Evolutionary conservation across 2,797 vertebrate species (phyloP).

Genomic region (Novumbra hubbsi): DNA sequence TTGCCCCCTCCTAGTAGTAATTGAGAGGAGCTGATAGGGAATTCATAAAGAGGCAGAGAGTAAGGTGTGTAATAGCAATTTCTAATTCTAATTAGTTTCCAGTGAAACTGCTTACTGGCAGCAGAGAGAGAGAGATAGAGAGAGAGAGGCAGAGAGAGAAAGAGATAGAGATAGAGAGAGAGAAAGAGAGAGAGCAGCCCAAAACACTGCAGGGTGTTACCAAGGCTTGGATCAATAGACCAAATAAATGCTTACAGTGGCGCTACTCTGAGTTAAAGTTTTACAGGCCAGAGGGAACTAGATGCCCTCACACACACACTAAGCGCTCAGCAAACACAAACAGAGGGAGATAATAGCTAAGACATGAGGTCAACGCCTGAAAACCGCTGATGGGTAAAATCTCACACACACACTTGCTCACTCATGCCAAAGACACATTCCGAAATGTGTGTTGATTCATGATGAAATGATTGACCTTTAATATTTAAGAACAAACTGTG

Average conservation of each 20-base stretch:
- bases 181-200: constrained; percentile 24
- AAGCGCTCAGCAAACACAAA: neutral
- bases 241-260: constrained; percentile 57
- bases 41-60: neutral
- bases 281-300: constrained; percentile 14
- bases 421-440: neutral
- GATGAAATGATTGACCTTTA: too few relatives aligned
- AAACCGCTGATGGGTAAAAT: constrained; percentile 18
- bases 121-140: neutral
- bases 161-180: too few relatives aligned
- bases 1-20: constrained; percentile 1
- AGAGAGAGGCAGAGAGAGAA: too few relatives aligned
- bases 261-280: constrained; percentile 33
- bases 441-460: neutral
- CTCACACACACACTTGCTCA: neutral
- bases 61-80: constrained; percentile 14
- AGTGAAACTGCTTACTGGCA: constrained; percentile 31
- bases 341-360: constrained; percentile 37
- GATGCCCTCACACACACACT: constrained; percentile 25
- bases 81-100: constrained; percentile 32
- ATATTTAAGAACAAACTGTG: too few relatives aligned
- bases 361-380: constrained; percentile 33
- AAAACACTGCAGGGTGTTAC: constrained; percentile 26
- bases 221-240: constrained; percentile 47
- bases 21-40: constrained; percentile 12